These are phyloP conservation scores for Cebus imitator DNA, from an alignment of 2,113 vertebrate species.

Conservation along the genomic window DNA sequence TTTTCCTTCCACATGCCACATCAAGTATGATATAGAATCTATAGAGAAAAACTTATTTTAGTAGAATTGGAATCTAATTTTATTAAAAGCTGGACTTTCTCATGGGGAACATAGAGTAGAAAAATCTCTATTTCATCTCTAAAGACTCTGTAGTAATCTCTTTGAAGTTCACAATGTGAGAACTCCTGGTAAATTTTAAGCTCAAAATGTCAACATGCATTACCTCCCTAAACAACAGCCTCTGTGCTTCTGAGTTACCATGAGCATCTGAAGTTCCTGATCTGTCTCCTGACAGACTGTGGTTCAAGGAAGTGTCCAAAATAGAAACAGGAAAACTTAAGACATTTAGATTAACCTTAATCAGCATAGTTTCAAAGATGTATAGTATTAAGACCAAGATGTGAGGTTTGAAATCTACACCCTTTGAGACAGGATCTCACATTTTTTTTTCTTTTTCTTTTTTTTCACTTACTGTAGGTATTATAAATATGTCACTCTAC, in stretches of 20 bases:
- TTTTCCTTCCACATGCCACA: neutral
- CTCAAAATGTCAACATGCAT: neutral
- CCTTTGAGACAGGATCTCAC: neutral
- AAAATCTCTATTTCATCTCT: neutral
- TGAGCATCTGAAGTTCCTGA: neutral
- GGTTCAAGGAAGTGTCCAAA: neutral
- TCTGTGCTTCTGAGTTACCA: neutral
- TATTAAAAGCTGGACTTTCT: neutral
- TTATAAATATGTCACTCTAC: neutral
- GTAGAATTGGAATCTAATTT: neutral
- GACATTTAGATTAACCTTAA: neutral
- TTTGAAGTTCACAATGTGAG: neutral
- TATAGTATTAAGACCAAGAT: neutral
- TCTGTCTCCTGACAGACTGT: neutral
- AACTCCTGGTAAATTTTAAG: neutral
- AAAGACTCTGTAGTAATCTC: neutral
- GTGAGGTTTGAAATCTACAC: neutral
- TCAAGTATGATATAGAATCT: neutral
- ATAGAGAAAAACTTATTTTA: neutral
- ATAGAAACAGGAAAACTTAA: constrained; percentile 10
- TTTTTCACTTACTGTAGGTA: neutral
- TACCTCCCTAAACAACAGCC: neutral
- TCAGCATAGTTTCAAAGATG: neutral
- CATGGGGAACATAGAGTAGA: neutral
- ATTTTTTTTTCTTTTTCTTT: neutral